phyloP scores from a whole-genome alignment of 1,140 invertebrate species.

The Cotesia glomerata region DNA sequence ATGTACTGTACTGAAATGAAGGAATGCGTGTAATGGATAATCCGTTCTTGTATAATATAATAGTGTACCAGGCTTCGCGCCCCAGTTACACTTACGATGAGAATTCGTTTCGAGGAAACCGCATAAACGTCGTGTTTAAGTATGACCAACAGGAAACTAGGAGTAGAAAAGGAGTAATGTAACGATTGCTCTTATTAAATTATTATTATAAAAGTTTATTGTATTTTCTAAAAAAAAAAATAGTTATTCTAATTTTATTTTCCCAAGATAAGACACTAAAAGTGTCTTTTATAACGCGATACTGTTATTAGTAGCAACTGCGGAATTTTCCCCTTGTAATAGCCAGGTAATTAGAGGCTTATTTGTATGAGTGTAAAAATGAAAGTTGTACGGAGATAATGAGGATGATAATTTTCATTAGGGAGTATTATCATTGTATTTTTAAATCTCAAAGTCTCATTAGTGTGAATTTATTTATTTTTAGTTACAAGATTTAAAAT shows the following conservation, averaged over 20 bases:
- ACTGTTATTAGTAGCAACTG: too few relatives aligned
- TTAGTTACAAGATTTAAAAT: not conserved
- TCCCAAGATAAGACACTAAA: not conserved
- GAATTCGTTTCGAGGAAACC: slow-evolving; percentile 22
- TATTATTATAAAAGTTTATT: too few relatives aligned
- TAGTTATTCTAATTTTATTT: not conserved
- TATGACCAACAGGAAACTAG: not conserved
- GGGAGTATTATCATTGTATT: too few relatives aligned
- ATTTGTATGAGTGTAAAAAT: too few relatives aligned
- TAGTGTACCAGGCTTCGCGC: slow-evolving; percentile 41
- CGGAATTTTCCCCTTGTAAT: too few relatives aligned
- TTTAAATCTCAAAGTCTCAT: too few relatives aligned
- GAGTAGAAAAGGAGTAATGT: not conserved
- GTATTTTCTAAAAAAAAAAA: too few relatives aligned
- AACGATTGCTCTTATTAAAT: not conserved
- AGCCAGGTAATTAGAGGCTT: too few relatives aligned
- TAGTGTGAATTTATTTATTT: too few relatives aligned
- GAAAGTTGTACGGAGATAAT: too few relatives aligned
- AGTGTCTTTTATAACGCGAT: too few relatives aligned
- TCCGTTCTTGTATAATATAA: slow-evolving; percentile 25
- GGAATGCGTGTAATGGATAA: slow-evolving; percentile 20
- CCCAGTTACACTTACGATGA: slow-evolving; percentile 43
- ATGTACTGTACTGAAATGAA: slow-evolving; percentile 5
- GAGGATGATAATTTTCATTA: too few relatives aligned
- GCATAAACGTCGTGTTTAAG: slow-evolving; percentile 11